Base-by-base conservation (phyloP, 2,888 invertebrate species). In the Acrobasis consociella region DNA sequence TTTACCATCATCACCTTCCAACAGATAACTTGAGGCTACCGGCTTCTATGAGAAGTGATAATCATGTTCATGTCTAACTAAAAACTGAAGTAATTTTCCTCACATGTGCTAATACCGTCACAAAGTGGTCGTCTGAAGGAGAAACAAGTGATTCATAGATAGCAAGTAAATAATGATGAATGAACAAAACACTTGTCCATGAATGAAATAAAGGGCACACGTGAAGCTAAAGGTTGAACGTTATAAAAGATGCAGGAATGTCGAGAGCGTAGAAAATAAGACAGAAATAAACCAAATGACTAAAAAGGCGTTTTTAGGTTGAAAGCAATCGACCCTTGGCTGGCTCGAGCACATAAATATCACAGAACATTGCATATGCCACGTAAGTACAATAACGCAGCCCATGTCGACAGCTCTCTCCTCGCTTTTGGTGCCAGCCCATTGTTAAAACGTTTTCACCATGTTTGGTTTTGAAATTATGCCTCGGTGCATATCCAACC, bases 361-460 rank as follows among this genome's bases (percentile, higher is more conserved):
- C 67, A 66, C 70, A 69, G 69, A 62, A 63, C 73, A 73, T 79
- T 77, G 77, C 74, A 76, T 70, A 76, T 74, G 72, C 75, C 60
- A 66, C 71, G 65, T 67, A 72, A 70, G 70, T 69, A 75, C 75
- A 74, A 74, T 73, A 73, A 72, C 70, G 22, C 56, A 69, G 69
- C 68, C 70, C 68, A 71, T 67, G 69, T 68, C 70, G 70, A 72
- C 77, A 70, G 79, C 85, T 87, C 83, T 87, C 85, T 82, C 83
- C 82, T 78, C 71, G 72, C 75, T 78, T 79, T 83, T 78, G 74
- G 77, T 72, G 73, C 73, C 75, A 72, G 73, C 63, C 74, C 72
- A 86, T 86, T 89, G 86, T 86, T 82, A 69, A 58, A 69, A 71
- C 61, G 76, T 75, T 84, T 82, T 83, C 77, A 81, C 79, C 71